These are phyloP conservation scores for Tridacna crocea DNA, from an alignment of 2,888 invertebrate species.

Conservation along the genomic window DNA sequence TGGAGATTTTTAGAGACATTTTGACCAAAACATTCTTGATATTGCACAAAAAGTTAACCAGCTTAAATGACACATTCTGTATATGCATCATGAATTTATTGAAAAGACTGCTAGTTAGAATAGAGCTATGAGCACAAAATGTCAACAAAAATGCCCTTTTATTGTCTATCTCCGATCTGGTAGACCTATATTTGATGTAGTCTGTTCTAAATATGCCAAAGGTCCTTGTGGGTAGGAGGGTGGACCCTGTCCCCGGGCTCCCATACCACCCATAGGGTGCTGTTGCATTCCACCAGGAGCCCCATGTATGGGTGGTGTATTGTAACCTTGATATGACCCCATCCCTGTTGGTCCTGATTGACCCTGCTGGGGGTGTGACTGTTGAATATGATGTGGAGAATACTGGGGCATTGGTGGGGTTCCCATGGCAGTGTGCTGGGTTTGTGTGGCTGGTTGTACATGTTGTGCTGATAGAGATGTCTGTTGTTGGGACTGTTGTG, in stretches of 20 bases:
- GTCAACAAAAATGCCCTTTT: neutral
- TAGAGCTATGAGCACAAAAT: no score
- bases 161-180: constrained; percentile 87
- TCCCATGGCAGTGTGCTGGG: constrained; percentile 34
- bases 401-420: constrained; percentile 45
- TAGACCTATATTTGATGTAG: constrained; percentile 95
- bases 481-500: constrained; percentile 20
- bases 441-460: constrained; percentile 45
- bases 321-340: constrained; percentile 55
- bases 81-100: no score
- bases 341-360: constrained; percentile 45
- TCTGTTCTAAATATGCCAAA: constrained; percentile 94
- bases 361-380: constrained; percentile 43
- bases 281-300: constrained; percentile 49
- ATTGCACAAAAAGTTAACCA: no score
- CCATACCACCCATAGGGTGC: constrained; percentile 37
- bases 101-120: no score
- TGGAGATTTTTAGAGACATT: no score
- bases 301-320: constrained; percentile 63
- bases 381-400: constrained; percentile 51
- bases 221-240: constrained; percentile 88
- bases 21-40: no score
- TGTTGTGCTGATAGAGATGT: constrained; percentile 42
- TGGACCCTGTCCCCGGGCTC: constrained; percentile 58
- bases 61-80: no score